These are phyloP conservation scores for Ceratosolen fusciceps DNA, from an alignment of 1,140 invertebrate genomes.

Conservation along the genomic window DNA sequence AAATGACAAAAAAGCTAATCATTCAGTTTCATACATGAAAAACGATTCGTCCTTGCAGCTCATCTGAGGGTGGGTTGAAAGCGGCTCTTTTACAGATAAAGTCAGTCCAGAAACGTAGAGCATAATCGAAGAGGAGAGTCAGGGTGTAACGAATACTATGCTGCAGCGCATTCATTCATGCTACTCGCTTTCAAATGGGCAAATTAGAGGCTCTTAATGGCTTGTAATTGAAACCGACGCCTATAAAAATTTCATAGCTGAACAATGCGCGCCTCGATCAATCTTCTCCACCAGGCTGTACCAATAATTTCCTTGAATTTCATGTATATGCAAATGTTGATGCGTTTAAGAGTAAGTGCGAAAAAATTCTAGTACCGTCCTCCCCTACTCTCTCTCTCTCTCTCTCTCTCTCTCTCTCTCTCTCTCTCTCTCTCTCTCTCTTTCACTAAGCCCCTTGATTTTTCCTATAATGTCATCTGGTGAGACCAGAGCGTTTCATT, in stretches of 20 bases:
- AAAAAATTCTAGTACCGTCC: neutral
- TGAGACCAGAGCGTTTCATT: no score
- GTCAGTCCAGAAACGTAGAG: neutral
- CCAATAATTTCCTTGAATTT: neutral
- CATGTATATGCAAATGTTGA: conserved; percentile 16
- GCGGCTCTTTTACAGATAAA: neutral
- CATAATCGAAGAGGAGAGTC: neutral
- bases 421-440: neutral
- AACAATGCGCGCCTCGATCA: neutral
- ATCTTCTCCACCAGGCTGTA: neutral
- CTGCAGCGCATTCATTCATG: no score
- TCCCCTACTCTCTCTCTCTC: neutral
- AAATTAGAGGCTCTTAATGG: neutral
- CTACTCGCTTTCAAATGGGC: neutral
- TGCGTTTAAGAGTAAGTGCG: neutral
- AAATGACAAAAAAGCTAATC: neutral
- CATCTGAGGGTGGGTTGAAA: no score
- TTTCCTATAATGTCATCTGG: neutral
- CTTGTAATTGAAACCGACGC: neutral
- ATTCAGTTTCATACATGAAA: neutral
- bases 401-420: neutral
- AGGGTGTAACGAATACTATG: neutral
- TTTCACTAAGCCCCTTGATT: no score
- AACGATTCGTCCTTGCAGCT: neutral
- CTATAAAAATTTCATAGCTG: neutral